Base-by-base conservation (phyloP, 2,113 vertebrate species). In the Ceyx cyanopectus region DNA sequence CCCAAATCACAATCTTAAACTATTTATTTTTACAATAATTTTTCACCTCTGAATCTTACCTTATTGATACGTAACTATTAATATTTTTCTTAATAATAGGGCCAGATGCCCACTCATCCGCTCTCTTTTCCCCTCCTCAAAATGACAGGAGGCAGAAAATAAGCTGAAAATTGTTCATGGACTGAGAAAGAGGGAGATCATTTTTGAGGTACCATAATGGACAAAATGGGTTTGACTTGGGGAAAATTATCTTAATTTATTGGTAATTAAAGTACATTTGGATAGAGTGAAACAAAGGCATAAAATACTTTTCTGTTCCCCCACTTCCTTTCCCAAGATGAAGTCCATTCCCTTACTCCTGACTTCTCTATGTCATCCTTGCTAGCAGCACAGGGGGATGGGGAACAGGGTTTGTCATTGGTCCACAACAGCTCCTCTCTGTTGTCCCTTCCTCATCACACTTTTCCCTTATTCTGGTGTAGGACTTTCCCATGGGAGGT, bases 401-500 rank as follows among this genome's bases (percentile, higher is more conserved):
- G 20, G 24, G 15, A 58, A 4, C 4, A 30, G 11, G 10, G 6
- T 1, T 3, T 53, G 16, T 18, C 12, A 20, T 5, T 9, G 45
- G 20, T 43, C 7, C 46, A 27, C 6, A 26, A 8, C 3, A 32
- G 4, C 32, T 72, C 2, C 5, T 63, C 54, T 46, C 19, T 32
- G 40, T 24, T 50, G 2, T 17, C 69, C 9, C 19, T 61, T 51
- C 45, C 34, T 53, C 29, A 24, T 73, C 24, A 7, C 16, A 2
- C 14, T 24, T 48, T 30, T 9, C 5, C 7, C 9, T 8, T 81
- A 34, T 57, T 48, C 41, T 69, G 26, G 5, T 16, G 19, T 24
- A 1, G 19, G 9, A 74, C 3, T n/a, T 43, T 87, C n/a, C 22
- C 3, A 0, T 0, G 1, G 32, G 9, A 17, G 43, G 34, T 19